Base-by-base conservation (phyloP, 1,140 invertebrate genomes). In the Stegodyphus dumicola region DNA sequence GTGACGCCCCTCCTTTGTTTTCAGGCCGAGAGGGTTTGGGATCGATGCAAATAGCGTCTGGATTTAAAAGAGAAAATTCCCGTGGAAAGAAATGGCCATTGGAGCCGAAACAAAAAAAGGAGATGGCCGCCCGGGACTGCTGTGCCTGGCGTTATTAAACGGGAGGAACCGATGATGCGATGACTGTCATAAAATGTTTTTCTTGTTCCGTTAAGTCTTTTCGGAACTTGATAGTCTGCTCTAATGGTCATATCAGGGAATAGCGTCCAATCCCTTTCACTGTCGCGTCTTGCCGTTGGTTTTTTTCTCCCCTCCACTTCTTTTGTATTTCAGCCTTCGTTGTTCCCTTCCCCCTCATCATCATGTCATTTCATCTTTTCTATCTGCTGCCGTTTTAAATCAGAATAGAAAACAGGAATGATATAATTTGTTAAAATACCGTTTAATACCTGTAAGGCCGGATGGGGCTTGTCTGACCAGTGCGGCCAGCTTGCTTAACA, bases 151-250 rank as follows among this genome's bases (percentile, higher is more conserved):
- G 78, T 81, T 81, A 73, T 81, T 69, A 81, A 73, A 81, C 33
- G 65, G 65, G 49, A 17, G 69, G 69, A 51, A 69, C 51, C 56
- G 33, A 71, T 71, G 69, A 71, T 49, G n/a, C 66, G 77, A 81
- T 81, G 78, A 54, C 70, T 60, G 78, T 81, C 78, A 81, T 81
- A 81, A 81, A 81, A 71, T 53, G 53, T 54, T 81, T 81, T 73
- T 73, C 54, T 53, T 81, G 52, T 10, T 15, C 33, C 6, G 33
- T 51, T 18, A 76, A 71, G 33, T 33, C 49, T 49, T 49, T 52
- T 71, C 33, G 18, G 69, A 56, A 60, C 53, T 76, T 33, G 74
- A 76, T 76, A 64, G 74, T 56, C 10, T 4, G 15, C 13, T 76
- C 74, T 76, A 60, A 76, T 76, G 74, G 74, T 60, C 60, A 60